Conservation (phyloP, 2,113 vertebrate species). For the Scolopax mira region DNA sequence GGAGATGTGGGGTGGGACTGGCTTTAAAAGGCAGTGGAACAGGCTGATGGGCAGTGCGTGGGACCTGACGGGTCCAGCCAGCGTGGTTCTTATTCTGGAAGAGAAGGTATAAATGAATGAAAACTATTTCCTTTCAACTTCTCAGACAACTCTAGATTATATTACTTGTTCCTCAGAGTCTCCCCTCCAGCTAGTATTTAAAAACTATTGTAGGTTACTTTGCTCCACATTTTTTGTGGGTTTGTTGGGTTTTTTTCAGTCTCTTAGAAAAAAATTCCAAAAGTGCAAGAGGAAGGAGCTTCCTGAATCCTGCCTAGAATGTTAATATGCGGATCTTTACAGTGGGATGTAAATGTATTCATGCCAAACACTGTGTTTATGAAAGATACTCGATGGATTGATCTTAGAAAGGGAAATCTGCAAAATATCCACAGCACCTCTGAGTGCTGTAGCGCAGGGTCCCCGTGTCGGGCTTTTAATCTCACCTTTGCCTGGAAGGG, state of each 20-base stretch:
- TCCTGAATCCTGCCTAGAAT: background rate
- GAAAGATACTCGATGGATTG: background rate
- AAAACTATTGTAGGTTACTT: background rate
- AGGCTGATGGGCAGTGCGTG: background rate
- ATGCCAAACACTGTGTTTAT: background rate
- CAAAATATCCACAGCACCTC: background rate
- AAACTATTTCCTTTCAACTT: background rate
- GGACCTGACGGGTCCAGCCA: background rate
- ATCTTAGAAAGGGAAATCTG: background rate
- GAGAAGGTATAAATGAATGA: background rate
- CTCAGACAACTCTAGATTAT: background rate
- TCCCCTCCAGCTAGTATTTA: background rate
- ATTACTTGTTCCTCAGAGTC: background rate
- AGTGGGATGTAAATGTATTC: background rate
- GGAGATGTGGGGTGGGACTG: background rate
- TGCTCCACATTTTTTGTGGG: background rate
- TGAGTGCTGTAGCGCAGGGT: background rate
- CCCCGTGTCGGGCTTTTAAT: background rate
- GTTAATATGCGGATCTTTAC: background rate
- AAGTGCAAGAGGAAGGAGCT: background rate
- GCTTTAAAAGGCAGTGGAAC: background rate
- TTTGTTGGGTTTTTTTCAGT: background rate
- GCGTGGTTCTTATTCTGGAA: background rate
- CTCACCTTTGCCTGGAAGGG: background rate
- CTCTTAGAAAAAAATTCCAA: background rate